Percentiles rank a stretch among this genome's conserved stretches.
These are phyloP conservation scores for Egretta garzetta DNA, from an alignment of 2,113 vertebrate species.

Conservation along the genomic window DNA sequence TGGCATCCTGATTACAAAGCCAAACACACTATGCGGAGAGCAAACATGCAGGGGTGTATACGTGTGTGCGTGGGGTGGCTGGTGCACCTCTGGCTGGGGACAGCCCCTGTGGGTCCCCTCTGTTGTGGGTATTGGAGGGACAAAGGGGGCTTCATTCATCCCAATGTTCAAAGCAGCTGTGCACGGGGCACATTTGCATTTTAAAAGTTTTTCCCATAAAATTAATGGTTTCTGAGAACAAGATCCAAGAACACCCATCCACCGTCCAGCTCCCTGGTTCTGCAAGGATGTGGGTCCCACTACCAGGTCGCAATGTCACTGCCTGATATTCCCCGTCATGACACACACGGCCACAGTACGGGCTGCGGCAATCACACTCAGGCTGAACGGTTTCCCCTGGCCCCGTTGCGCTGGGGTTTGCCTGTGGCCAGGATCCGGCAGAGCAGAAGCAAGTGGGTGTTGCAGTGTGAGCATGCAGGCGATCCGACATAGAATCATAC, in stretches of 20 bases:
- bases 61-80: rapidly evolving
- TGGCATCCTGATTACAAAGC: neutral
- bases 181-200: neutral
- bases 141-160: neutral
- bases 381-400: neutral
- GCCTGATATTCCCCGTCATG: rapidly evolving
- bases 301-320: neutral
- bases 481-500: too few relatives aligned
- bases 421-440: rapidly evolving
- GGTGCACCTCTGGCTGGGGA: rapidly evolving
- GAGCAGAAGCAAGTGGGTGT: neutral
- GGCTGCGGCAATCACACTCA: neutral
- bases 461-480: rapidly evolving
- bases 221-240: neutral
- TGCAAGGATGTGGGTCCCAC: neutral
- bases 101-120: neutral
- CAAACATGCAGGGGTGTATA: neutral
- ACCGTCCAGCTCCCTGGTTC: neutral
- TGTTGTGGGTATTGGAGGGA: neutral
- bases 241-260: neutral
- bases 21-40: neutral
- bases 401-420: rapidly evolving
- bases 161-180: neutral
- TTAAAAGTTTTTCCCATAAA: neutral
- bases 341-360: rapidly evolving